Evolutionary conservation across 2,888 invertebrate species (phyloP).

Genomic region (Schizaphis graminum): DNA sequence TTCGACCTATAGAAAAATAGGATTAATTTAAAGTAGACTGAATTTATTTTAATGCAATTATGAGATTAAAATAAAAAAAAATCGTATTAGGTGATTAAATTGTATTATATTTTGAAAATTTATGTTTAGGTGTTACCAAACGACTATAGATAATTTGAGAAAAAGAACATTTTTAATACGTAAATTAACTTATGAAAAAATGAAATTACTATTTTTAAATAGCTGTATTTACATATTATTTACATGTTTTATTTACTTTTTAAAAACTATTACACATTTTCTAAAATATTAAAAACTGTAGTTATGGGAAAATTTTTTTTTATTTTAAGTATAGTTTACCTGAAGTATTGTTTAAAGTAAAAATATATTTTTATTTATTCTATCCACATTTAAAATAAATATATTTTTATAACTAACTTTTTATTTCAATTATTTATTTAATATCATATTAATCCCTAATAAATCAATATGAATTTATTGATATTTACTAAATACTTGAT

Average conservation of each 20-base stretch:
- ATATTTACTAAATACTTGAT: neutral
- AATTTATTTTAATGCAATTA: neutral
- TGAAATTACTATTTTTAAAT: neutral
- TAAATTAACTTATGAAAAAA: neutral
- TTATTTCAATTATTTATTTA: neutral
- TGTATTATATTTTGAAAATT: neutral
- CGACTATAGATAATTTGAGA: neutral
- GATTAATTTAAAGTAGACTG: neutral
- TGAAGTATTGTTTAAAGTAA: neutral
- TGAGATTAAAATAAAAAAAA: neutral
- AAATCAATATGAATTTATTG: neutral
- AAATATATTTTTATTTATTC: neutral
- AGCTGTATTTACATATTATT: no score
- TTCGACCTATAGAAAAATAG: neutral
- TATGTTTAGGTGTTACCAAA: neutral
- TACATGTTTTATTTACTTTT: neutral
- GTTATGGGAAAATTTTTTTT: neutral
- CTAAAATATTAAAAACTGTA: neutral
- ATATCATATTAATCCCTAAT: neutral
- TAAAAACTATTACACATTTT: neutral
- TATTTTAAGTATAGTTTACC: neutral
- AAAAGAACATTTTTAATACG: neutral
- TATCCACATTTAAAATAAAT: neutral
- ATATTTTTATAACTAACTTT: neutral
- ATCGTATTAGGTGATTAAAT: neutral